Percentiles rank a stretch among this genome's conserved stretches.
Evolutionary conservation across 2,797 vertebrate species (phyloP).

Genomic region (Myripristis jacobus): DNA sequence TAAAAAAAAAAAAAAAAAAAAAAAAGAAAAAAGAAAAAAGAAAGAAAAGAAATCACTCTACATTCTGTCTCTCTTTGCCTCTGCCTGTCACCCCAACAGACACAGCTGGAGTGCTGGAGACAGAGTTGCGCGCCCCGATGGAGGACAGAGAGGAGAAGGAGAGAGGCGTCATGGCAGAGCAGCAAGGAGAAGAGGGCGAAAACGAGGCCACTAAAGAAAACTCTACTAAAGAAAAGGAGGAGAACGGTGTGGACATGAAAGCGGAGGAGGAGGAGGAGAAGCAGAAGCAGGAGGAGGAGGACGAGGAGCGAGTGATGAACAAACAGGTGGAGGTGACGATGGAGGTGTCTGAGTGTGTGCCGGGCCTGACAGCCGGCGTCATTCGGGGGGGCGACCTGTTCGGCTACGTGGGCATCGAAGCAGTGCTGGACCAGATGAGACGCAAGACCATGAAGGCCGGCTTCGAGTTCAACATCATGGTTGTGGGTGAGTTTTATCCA

Average conservation of each 20-base stretch:
- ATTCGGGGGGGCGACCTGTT: conserved; percentile 82
- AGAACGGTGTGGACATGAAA: conserved; percentile 17
- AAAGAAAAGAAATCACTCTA: no score
- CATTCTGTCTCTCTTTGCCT: conserved; percentile 4
- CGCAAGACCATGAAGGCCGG: conserved; percentile 95
- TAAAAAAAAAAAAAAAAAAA: no score
- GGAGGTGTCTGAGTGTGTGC: conserved; percentile 31
- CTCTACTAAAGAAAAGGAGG: conserved; percentile 5
- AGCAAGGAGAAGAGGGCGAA: conserved; percentile 23
- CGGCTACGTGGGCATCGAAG: conserved; percentile 94
- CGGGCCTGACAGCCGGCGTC: conserved; percentile 61
- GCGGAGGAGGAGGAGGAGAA: conserved; percentile 42
- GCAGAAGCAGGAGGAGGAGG: no score
- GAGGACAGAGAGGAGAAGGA: conserved; percentile 62
- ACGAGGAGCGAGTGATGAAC: conserved; percentile 70
- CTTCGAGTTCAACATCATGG: conserved; percentile 98
- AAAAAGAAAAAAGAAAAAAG: no score
- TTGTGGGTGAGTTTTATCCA: conserved; percentile 88
- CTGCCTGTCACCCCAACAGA: conserved; percentile 49
- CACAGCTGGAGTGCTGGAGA: conserved; percentile 46
- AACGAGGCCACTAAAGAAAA: neutral
- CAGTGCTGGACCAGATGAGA: conserved; percentile 94
- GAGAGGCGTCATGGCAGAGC: conserved; percentile 40
- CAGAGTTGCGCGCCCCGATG: conserved; percentile 41
- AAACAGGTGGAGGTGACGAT: conserved; percentile 49